Evolutionary conservation across 2,113 vertebrate genomes (phyloP).

Genomic region (Setophaga coronata): DNA sequence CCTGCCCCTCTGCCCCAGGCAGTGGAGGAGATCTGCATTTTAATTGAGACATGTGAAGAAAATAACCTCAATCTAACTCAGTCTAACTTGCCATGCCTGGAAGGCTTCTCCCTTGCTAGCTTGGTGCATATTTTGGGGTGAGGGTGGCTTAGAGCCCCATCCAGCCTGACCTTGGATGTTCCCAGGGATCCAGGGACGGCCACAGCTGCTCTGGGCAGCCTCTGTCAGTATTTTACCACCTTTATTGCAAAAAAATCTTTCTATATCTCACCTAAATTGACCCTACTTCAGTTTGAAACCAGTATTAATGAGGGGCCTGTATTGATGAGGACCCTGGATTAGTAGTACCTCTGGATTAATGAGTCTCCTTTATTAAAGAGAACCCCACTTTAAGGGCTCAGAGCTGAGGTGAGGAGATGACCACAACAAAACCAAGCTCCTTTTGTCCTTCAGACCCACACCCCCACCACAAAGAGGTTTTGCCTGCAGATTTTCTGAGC

Average conservation of each 20-base stretch:
- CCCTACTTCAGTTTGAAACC: not conserved
- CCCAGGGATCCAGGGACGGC: not conserved
- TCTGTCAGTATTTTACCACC: not conserved
- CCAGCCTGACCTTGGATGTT: not conserved
- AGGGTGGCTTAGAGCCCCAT: not conserved
- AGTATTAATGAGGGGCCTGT: not conserved
- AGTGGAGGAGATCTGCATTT: conserved; percentile 40
- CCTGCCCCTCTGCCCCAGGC: conserved; percentile 35
- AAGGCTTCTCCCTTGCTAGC: not conserved
- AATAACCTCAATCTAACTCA: conserved; percentile 19
- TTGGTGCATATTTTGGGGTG: not conserved
- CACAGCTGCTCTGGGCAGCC: not conserved
- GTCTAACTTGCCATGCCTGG: not conserved
- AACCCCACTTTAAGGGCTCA: accelerated
- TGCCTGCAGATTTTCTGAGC: not conserved
- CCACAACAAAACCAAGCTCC: not conserved
- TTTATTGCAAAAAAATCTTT: not conserved
- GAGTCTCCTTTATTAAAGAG: not conserved
- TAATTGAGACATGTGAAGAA: conserved; percentile 46
- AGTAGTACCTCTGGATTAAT: not conserved
- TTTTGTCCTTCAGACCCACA: not conserved
- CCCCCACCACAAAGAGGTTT: not conserved
- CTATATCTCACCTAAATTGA: not conserved
- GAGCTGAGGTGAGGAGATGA: not conserved
- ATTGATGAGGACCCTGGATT: not conserved